These are phyloP conservation scores for Itoplectis maculator DNA, from an alignment of 2,888 invertebrate genomes.

Conservation along the genomic window DNA sequence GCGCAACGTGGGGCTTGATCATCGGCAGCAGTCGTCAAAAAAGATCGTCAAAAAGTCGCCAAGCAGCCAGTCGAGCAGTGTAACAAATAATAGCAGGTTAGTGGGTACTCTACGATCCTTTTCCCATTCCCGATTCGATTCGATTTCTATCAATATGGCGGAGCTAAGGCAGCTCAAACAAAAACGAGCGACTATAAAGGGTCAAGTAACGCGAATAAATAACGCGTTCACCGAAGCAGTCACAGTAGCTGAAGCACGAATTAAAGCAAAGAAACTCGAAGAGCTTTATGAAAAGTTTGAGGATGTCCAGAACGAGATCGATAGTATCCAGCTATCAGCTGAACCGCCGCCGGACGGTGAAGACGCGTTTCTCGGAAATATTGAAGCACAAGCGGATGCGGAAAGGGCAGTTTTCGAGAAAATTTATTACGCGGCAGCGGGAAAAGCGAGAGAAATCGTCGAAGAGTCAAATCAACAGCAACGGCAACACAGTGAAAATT, in stretches of 20 bases:
- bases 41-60: neutral
- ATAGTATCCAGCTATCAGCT: neutral
- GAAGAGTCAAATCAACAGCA: slow-evolving; percentile 12
- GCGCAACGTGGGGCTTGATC: neutral
- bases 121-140: slow-evolving; percentile 15
- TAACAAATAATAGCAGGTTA: slow-evolving; percentile 32
- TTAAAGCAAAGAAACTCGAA: slow-evolving; percentile 25
- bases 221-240: slow-evolving; percentile 1
- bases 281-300: slow-evolving; percentile 32
- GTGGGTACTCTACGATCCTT: slow-evolving; percentile 32
- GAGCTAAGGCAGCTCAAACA: neutral
- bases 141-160: slow-evolving; percentile 35
- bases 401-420: slow-evolving; percentile 28
- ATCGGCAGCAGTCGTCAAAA: slow-evolving; percentile 6
- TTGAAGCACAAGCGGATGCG: neutral
- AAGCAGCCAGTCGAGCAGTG: neutral
- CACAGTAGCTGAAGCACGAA: slow-evolving; percentile 1
- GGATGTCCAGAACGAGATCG: slow-evolving; percentile 28
- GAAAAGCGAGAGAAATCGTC: neutral
- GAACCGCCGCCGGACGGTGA: neutral
- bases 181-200: slow-evolving; percentile 28
- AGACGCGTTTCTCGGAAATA: neutral
- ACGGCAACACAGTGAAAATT: neutral
- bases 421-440: slow-evolving; percentile 20
- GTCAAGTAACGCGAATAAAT: slow-evolving; percentile 44